Base-by-base conservation (phyloP, 2,888 invertebrate genomes). In the Ferdinandea cuprea region DNA sequence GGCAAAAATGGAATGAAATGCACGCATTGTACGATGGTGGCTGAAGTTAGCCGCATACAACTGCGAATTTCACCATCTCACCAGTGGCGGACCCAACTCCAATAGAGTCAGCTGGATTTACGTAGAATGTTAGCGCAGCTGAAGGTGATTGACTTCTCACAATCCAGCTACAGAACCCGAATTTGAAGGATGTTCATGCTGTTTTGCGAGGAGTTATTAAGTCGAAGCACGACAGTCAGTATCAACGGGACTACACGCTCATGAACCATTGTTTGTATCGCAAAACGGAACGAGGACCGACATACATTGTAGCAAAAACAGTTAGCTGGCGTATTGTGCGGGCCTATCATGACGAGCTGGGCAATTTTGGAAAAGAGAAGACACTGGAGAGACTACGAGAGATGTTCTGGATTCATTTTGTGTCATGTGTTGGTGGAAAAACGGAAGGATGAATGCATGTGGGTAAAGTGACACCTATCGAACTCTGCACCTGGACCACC, bases 71-170 rank as follows among this genome's bases (percentile, higher is more conserved):
- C 2, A 32, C n/a, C 61, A 72, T 19, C 52, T 11, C 56, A 25
- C 71, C 65, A 7, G 42, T 30, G 15, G 40, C 40, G 30, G 37
- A 48, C 37, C 1, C 17, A 48, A 19, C 3, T 11, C 35, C 21
- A 48, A 28, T 15, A 4, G 58, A 58, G 21, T 15, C 37, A 17
- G 58, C 30, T 9, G 52, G 72, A 21, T 28, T 68, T 40, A 15
- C 44, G 7, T 46, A 68, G 42, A 56, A 69, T 9, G 46, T 85
- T 6, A 21, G 37, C 1, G 35, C 40, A 0, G 28, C 28, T 17
- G 44, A 17, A 0, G 79, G 58, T 8, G 85, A 85, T 25, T 85
- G 81, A 71, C 11, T 72, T 2, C 44, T 63, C 2, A 50, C 63
- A 3, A 63, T 56, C 11, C 63, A 73, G 28, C 21, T 46, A n/a